Percentiles rank a stretch among this genome's conserved stretches.
These are phyloP conservation scores for Urocynchramus pylzowi DNA, from an alignment of 2,113 vertebrate species.

Conservation along the genomic window DNA sequence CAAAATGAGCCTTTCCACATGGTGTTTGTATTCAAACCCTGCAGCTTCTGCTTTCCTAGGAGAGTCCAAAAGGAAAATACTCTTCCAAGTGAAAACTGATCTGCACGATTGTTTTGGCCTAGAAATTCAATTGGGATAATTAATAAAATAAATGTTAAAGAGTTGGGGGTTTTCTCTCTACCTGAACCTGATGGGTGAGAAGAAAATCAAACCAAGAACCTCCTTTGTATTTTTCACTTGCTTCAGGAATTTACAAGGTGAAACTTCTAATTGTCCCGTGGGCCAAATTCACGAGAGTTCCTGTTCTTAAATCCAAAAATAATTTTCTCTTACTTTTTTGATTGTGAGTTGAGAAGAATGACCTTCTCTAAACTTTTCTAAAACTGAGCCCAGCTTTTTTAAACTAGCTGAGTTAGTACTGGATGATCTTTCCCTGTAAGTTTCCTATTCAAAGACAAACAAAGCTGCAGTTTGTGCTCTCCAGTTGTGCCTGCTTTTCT, in stretches of 20 bases:
- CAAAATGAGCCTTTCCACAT: neutral
- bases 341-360: neutral
- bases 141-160: neutral
- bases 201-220: neutral
- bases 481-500: neutral
- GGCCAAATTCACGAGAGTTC: neutral
- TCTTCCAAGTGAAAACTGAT: neutral
- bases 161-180: neutral
- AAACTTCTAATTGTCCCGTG: neutral
- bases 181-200: neutral
- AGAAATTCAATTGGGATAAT: neutral
- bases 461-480: neutral
- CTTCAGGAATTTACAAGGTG: neutral
- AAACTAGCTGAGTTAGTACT: neutral
- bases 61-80: neutral
- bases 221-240: neutral
- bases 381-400: neutral
- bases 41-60: neutral
- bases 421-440: neutral
- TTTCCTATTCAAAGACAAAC: neutral
- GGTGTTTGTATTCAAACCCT: neutral
- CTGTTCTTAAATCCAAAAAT: neutral
- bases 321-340: neutral
- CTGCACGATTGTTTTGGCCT: fast-evolving
- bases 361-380: neutral